Percentiles rank a stretch among this genome's conserved stretches.
Evolutionary conservation across 2,797 vertebrate species (phyloP).

Genomic region (Natrix natrix): DNA sequence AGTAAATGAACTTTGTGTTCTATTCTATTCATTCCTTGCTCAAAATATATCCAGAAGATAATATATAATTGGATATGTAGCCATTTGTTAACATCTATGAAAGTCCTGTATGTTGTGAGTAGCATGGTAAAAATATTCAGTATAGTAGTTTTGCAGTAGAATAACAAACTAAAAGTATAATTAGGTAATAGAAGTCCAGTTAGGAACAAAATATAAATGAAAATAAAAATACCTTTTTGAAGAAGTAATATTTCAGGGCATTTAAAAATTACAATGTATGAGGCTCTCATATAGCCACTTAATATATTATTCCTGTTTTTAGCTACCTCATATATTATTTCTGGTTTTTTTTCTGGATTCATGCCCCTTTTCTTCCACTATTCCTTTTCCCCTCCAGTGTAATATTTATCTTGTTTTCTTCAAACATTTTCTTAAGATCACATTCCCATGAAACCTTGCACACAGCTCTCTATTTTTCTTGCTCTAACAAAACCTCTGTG

Average conservation of each 20-base stretch:
- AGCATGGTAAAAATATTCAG: background rate
- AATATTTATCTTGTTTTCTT: background rate
- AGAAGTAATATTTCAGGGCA: background rate
- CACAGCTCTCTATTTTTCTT: background rate
- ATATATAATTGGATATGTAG: background rate
- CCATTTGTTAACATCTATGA: background rate
- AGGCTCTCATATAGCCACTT: background rate
- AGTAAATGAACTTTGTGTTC: background rate
- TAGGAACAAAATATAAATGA: background rate
- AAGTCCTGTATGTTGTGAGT: background rate
- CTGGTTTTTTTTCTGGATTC: background rate
- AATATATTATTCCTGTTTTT: background rate
- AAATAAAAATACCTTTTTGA: background rate
- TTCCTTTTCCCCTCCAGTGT: background rate
- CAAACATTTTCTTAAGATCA: background rate
- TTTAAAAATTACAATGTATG: background rate
- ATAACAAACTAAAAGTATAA: background rate
- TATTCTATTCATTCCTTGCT: background rate
- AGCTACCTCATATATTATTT: background rate
- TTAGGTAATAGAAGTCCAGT: background rate
- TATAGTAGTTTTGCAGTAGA: background rate
- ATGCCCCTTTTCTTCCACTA: background rate
- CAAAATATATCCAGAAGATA: background rate
- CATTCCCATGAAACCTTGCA: background rate
- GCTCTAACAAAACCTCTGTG: background rate